Evolutionary conservation across 2,113 vertebrate species (phyloP).

Genomic region (Silurus glanis): DNA sequence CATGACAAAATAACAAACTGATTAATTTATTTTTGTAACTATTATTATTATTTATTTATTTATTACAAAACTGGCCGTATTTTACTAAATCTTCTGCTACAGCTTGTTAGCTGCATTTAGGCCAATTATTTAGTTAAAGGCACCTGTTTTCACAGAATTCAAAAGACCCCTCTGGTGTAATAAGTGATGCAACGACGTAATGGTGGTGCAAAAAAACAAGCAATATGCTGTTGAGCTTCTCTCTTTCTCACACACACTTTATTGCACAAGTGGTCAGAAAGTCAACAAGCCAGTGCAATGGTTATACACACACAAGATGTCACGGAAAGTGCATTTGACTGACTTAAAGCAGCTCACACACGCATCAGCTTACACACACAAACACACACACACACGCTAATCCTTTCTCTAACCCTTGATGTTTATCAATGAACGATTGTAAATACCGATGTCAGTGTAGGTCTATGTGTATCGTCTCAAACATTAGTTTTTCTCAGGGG

Average conservation of each 20-base stretch:
- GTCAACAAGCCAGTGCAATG: not conserved
- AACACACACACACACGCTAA: not conserved
- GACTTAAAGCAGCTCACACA: not conserved
- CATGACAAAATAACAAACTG: not conserved
- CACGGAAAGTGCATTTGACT: conserved; percentile 1
- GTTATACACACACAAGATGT: not conserved
- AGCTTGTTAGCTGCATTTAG: not conserved
- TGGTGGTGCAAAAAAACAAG: not conserved
- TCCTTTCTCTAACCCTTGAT: not conserved
- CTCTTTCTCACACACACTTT: conserved; percentile 38
- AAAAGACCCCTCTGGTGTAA: not conserved
- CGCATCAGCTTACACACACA: not conserved
- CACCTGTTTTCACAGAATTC: not conserved
- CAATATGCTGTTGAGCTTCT: not conserved
- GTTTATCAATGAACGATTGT: not conserved
- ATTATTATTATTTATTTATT: too few species aligned
- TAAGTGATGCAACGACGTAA: not conserved
- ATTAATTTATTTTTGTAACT: not conserved
- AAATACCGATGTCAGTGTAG: not conserved
- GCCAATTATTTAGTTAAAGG: not conserved
- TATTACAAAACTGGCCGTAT: not conserved
- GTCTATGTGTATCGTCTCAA: not conserved
- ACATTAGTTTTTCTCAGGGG: not conserved
- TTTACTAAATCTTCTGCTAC: not conserved
- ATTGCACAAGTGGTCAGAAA: conserved; percentile 34